Percentiles rank a stretch among this genome's conserved stretches.
These are phyloP conservation scores for Eutrigla gurnardus DNA, from an alignment of 2,797 vertebrate genomes.

Conservation along the genomic window DNA sequence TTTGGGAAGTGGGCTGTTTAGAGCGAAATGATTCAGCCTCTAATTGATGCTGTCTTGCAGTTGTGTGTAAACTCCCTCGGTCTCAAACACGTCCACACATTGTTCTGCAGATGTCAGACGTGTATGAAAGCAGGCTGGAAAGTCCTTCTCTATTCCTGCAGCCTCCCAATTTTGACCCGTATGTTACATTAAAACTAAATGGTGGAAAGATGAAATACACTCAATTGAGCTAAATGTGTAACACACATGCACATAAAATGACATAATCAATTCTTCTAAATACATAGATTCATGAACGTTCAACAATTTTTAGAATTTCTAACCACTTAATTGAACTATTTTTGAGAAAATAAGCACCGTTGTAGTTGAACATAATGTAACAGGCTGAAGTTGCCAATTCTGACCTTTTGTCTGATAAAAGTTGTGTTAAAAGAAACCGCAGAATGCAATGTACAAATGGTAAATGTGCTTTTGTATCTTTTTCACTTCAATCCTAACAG, in stretches of 20 bases:
- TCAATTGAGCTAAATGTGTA: not conserved
- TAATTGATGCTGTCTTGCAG: not conserved
- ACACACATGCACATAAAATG: not conserved
- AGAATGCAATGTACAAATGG: not conserved
- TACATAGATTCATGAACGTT: not conserved
- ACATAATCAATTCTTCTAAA: too few relatives aligned
- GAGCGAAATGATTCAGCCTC: not conserved
- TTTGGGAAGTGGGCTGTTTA: not conserved
- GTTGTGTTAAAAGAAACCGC: not conserved
- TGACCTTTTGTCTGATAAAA: not conserved
- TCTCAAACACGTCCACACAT: not conserved
- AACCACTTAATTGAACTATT: not conserved
- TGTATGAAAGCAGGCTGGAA: not conserved
- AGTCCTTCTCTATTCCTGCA: not conserved
- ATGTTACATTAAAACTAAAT: not conserved
- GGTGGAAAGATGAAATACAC: not conserved
- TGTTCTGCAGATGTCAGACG: not conserved
- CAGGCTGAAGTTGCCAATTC: not conserved
- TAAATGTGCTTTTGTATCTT: not conserved
- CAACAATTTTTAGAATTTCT: not conserved
- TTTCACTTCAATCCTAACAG: not conserved
- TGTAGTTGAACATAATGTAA: not conserved
- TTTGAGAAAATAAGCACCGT: not conserved
- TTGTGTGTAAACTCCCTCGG: not conserved
- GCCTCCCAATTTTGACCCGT: not conserved